Evolutionary conservation across 2,797 vertebrate genomes (phyloP), one percentile per base, ranked within the genome.

Genomic region (Spinus olivaceus): DNA sequence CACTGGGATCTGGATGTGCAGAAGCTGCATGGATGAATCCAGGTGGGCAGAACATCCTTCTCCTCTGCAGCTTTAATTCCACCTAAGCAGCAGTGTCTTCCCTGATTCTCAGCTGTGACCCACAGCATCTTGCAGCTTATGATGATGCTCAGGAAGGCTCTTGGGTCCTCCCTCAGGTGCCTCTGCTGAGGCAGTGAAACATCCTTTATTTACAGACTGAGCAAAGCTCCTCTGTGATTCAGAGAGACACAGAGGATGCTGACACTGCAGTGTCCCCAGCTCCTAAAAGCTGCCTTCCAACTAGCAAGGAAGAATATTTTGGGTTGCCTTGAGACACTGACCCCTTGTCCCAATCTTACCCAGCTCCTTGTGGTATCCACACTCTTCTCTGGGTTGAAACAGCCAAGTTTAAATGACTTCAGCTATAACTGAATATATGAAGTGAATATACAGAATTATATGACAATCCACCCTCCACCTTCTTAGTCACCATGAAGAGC

Each of bases 301-400:
- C 46, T 14, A 17, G 30, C 33, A 41, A 22, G 42, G 50, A 72
- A 21, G 12, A 59, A n/a, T 5, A 22, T 12, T 35, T 11, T 8
- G 42, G 19, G 42, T 5, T 44, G 41, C 39, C 28, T 10, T 22
- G n/a, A 25, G 35, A 7, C 46, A 10, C 39, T 1, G 5, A 21
- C 9, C 10, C 47, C n/a, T 11, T 19, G 30, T 7, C 27, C n/a
- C 15, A 1, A 0, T 21, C 57, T 17, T 3, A 23, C 23, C 41
- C 65, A 41, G 33, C 49, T 81, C 44, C 42, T 61, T 41, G 3
- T 4, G 8, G 33, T 8, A 5, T 9, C 66, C 71, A 63, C 59
- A 9, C 35, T 18, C 14, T 23, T 35, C 41, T 17, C 35, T 5
- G 10, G 16, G 37, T 10, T 44, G 23, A 49, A 80, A 41, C 7